Evolutionary conservation across 2,113 vertebrate genomes (phyloP).

Genomic region (Myotis davidii): DNA sequence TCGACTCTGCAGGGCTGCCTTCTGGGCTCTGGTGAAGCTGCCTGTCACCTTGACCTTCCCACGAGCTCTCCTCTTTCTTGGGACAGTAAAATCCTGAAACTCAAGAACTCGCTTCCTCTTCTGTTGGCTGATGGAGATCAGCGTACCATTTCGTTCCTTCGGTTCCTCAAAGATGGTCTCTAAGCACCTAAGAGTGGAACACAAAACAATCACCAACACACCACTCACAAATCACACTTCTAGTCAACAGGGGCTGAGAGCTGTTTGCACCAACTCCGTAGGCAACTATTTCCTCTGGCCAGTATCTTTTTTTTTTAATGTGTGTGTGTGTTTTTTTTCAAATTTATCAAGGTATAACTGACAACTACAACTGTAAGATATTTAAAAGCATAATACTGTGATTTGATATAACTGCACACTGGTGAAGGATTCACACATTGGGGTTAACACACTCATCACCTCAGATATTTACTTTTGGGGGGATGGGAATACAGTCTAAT

Average conservation of each 20-base stretch:
- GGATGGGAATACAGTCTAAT: not conserved
- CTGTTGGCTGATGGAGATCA: conserved; percentile 94
- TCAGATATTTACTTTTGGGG: not conserved
- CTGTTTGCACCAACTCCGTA: not conserved
- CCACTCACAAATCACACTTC: not conserved
- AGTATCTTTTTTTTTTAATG: not conserved
- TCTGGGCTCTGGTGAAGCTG: conserved; percentile 87
- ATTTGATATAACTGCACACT: not conserved
- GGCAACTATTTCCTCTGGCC: not conserved
- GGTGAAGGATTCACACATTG: not conserved
- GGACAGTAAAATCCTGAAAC: conserved; percentile 95
- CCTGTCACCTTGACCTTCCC: conserved; percentile 82
- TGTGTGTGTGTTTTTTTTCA: not conserved
- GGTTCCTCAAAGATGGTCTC: conserved; percentile 99
- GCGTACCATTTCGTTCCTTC: conserved; percentile 92
- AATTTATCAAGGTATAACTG: not conserved
- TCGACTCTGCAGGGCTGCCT: conserved; percentile 87
- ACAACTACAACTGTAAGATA: not conserved
- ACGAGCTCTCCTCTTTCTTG: conserved; percentile 90
- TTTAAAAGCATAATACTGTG: not conserved
- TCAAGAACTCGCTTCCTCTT: conserved; percentile 94
- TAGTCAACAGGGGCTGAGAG: not conserved
- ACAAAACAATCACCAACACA: not conserved
- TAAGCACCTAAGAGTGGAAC: conserved; percentile 87
- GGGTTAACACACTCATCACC: not conserved